Percentiles rank a stretch among this genome's conserved stretches.
phyloP scores from a whole-genome alignment of 2,797 vertebrate species.

The Cephalopachus bancanus region DNA sequence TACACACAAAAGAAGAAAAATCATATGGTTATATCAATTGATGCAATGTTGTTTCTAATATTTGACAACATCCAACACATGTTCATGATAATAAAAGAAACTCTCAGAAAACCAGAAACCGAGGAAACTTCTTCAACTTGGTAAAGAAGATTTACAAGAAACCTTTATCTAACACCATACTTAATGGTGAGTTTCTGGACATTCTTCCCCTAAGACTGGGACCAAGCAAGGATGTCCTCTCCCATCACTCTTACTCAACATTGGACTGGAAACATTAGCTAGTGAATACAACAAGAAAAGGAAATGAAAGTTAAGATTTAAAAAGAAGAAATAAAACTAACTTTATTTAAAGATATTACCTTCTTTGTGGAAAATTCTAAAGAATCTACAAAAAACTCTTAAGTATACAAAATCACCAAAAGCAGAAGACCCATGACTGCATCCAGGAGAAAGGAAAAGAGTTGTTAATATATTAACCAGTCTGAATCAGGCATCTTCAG shows the following conservation, averaged over 20 bases:
- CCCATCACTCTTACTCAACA: neutral
- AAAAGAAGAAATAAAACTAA: conserved; percentile 44
- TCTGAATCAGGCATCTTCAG: neutral
- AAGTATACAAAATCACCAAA: neutral
- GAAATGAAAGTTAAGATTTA: neutral
- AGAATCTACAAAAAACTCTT: neutral
- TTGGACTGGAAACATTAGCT: neutral
- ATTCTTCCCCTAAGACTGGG: neutral
- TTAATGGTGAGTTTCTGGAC: neutral
- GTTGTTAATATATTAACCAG: neutral
- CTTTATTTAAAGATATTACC: neutral
- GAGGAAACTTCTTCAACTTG: neutral
- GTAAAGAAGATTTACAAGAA: neutral
- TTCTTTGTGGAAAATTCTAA: neutral
- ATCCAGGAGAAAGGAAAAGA: neutral
- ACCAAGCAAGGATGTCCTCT: neutral
- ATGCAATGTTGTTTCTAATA: neutral
- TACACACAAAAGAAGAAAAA: conserved; percentile 32
- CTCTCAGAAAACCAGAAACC: neutral
- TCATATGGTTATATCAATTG: neutral
- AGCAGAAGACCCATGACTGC: neutral
- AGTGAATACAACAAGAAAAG: conserved; percentile 11
- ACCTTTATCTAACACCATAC: neutral
- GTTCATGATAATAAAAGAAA: neutral
- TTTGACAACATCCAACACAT: neutral